Conservation (phyloP, 1,140 invertebrate genomes). For the Plectus sambesii region DNA sequence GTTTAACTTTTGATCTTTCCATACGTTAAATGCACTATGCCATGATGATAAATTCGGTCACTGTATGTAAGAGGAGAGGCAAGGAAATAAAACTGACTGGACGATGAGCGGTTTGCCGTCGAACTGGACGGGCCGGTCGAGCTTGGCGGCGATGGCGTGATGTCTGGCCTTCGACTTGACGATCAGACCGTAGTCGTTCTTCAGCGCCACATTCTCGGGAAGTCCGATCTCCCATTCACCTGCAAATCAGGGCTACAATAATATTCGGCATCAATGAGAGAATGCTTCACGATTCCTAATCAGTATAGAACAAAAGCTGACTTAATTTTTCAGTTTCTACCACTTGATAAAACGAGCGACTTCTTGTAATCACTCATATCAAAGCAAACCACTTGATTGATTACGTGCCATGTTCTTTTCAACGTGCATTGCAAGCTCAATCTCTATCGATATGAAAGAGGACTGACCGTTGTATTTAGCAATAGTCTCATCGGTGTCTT, state of each 20-base stretch:
- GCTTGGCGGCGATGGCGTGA: conserved; percentile 73
- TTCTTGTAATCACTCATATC: too few species aligned
- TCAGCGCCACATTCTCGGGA: conserved; percentile 61
- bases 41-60: too few species aligned
- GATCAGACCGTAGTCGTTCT: conserved; percentile 73
- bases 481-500: conserved; percentile 70
- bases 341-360: conserved; percentile 9
- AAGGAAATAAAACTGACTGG: conserved; percentile 72
- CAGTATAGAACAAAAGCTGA: conserved; percentile 6
- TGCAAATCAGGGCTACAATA: conserved; percentile 45
- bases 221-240: conserved; percentile 65
- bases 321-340: background rate
- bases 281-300: conserved; percentile 10
- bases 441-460: too few species aligned
- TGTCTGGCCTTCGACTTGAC: conserved; percentile 90
- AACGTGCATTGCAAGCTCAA: too few species aligned
- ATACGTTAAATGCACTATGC: too few species aligned
- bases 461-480: conserved; percentile 79
- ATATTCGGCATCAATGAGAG: too few species aligned
- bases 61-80: too few species aligned
- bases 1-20: too few species aligned
- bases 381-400: too few species aligned
- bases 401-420: too few species aligned
- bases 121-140: conserved; percentile 74
- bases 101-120: conserved; percentile 73